Evolutionary conservation across 2,888 invertebrate species (phyloP).

Genomic region (Chesias legatella): DNA sequence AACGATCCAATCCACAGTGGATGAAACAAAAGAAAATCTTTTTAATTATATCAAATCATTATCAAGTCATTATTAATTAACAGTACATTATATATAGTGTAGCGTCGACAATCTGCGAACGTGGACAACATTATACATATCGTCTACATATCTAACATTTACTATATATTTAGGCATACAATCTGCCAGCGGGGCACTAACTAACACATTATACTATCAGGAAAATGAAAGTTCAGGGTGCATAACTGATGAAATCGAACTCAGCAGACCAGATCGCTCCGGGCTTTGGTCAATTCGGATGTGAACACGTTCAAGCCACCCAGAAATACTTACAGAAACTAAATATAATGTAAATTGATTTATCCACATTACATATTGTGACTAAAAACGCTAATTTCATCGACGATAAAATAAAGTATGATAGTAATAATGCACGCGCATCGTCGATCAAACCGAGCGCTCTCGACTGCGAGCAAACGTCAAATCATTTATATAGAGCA

Average conservation of each 20-base stretch:
- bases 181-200: no score
- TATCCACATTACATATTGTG: conserved; percentile 10
- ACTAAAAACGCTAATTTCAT: conserved; percentile 1
- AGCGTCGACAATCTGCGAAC: conserved; percentile 1
- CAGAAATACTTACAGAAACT: no score
- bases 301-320: no score
- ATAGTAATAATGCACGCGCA: conserved; percentile 6
- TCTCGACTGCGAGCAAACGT: conserved; percentile 10
- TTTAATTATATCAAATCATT: conserved; percentile 56
- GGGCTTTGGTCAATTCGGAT: no score
- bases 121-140: conserved; percentile 8
- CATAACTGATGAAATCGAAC: no score
- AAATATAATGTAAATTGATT: no score
- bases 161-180: no score
- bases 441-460: conserved; percentile 13
- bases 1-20: conserved; percentile 76
- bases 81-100: conserved; percentile 8
- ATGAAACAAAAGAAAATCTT: conserved; percentile 79
- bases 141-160: no score
- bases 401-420: conserved; percentile 4
- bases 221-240: no score
- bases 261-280: no score
- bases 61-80: no score
- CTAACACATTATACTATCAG: no score
- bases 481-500: background rate